Evolutionary conservation across 2,113 vertebrate genomes (phyloP), one percentile per base, ranked within the genome.

Genomic region (Chloropsis cyanopogon): DNA sequence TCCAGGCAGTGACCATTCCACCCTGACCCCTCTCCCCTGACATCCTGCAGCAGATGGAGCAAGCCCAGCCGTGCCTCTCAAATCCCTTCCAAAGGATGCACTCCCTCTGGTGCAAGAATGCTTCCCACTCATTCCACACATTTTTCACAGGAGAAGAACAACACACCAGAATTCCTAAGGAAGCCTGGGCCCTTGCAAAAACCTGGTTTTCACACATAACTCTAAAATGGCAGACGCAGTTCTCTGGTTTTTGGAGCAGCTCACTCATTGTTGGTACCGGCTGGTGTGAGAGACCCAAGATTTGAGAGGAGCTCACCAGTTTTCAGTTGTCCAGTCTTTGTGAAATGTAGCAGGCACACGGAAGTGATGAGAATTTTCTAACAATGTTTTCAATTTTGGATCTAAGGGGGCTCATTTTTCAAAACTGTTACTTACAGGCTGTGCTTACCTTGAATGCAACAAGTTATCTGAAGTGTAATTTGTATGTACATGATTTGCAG

Each of bases 401-500:
- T 53, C 54, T 39, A 46, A 68, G 72, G 5, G 53, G 23, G 19
- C 28, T 86, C 23, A 11, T 86, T 53, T 60, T 69, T 52, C 54
- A 39, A 53, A 33, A 39, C 33, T 2, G 1, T 59, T 50, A 21
- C 44, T 59, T 37, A 53, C 14, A 60, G 14, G 18, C 54, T 24
- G 39, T n/a, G 19, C 14, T 53, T 46, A 15, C 72, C 23, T 52
- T 28, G 39, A 78, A 60, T 28, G 37, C 46, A 60, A 22, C 18
- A 77, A 61, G 19, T 39, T 69, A 37, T 39, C 35, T 28, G 21
- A 49, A 54, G 23, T 37, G 14, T 47, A 56, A 24, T 2, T 79
- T 69, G 14, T 25, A 8, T 2, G 24, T 29, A 1, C 7, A 1
- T 0, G 7, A 69, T 76, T 69, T 10, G 3, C 53, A 47, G 61